Conservation (phyloP, 2,113 vertebrate species). For the Syngnathus scovelli region DNA sequence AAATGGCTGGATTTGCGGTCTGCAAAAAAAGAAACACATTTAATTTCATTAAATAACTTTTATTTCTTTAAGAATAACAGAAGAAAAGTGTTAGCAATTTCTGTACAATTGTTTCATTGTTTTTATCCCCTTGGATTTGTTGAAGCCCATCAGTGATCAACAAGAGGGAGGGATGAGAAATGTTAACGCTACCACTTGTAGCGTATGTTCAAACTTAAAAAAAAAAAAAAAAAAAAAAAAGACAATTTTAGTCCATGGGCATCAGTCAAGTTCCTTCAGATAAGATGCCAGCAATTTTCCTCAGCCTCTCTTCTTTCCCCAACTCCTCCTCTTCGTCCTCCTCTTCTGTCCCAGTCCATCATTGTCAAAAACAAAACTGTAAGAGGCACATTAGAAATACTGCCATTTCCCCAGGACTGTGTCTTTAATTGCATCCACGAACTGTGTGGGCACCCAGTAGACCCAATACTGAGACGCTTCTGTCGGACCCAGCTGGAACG, state of each 20-base stretch:
- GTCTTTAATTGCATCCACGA: conserved; percentile 99
- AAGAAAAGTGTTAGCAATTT: conserved; percentile 76
- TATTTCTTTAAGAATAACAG: conserved; percentile 79
- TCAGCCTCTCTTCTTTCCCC: conserved; percentile 64
- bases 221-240: conserved; percentile 65
- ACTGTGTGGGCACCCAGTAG: conserved; percentile 98
- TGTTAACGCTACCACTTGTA: conserved; percentile 64
- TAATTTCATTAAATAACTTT: conserved; percentile 77
- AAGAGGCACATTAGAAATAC: conserved; percentile 99
- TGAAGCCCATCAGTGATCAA: conserved; percentile 66
- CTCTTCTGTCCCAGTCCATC: conserved; percentile 76
- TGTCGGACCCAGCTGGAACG: conserved; percentile 98
- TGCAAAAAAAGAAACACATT: background rate
- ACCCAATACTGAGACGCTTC: conserved; percentile 99
- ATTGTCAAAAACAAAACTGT: conserved; percentile 80
- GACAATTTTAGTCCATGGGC: conserved; percentile 64
- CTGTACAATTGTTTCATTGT: conserved; percentile 73
- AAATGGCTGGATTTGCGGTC: background rate
- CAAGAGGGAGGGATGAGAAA: conserved; percentile 58
- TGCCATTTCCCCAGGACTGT: conserved; percentile 99
- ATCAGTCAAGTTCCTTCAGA: conserved; percentile 63
- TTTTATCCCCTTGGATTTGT: conserved; percentile 67
- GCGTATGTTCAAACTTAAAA: conserved; percentile 69
- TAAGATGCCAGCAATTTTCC: conserved; percentile 63
- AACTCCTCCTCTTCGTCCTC: conserved; percentile 50